These are phyloP conservation scores for Drosophila eugracilis DNA, from an alignment of 1,140 invertebrate species.

Conservation along the genomic window DNA sequence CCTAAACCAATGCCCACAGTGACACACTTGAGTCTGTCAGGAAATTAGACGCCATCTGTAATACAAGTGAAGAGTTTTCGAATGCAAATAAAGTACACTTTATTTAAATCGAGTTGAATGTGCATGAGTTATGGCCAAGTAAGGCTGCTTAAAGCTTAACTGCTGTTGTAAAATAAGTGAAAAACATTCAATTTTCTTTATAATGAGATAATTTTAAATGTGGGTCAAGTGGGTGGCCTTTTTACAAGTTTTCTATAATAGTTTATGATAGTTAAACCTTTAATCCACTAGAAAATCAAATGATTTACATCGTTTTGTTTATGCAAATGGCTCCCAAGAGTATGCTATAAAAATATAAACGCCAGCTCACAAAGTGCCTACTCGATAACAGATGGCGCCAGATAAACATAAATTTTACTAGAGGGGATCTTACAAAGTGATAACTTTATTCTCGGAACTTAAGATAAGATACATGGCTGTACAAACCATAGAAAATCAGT, in stretches of 20 bases:
- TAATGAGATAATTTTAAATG: too few relatives aligned
- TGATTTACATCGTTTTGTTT: background rate
- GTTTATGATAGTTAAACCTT: background rate
- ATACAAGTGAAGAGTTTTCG: background rate
- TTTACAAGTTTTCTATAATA: background rate
- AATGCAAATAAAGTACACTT: background rate
- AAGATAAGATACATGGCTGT: background rate
- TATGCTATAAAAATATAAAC: background rate
- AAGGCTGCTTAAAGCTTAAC: background rate
- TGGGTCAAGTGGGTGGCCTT: too few relatives aligned
- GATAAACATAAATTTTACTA: background rate
- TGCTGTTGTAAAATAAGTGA: background rate
- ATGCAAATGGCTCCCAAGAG: slow-evolving; percentile 9
- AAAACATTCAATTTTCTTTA: background rate
- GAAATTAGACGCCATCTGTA: slow-evolving; percentile 14
- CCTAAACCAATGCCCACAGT: background rate
- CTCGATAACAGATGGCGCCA: slow-evolving; percentile 3
- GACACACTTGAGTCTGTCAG: slow-evolving; percentile 11
- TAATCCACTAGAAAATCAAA: background rate
- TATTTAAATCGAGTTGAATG: background rate
- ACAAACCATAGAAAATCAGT: too few relatives aligned
- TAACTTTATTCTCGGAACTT: background rate
- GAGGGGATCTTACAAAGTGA: background rate
- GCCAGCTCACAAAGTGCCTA: background rate
- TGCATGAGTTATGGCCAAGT: background rate